Conservation (phyloP, 2,113 vertebrate genomes). For the Mobula birostris region DNA sequence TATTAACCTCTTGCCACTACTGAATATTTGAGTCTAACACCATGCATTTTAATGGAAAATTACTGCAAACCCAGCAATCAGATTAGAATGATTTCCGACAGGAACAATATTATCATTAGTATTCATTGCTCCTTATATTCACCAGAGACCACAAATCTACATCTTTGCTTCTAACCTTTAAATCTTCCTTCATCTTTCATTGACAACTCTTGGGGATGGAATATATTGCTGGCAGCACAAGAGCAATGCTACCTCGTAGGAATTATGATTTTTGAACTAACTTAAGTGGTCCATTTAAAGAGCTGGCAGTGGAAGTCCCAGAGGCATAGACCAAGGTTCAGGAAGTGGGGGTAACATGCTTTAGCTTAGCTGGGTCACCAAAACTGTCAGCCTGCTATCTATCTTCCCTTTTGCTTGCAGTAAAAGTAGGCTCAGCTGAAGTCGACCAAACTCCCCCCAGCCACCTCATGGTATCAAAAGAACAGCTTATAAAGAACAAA, state of each 20-base stretch:
- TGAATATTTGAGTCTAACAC: slow-evolving; percentile 9
- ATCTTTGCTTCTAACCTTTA: slow-evolving; percentile 28
- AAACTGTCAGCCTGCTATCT: neutral
- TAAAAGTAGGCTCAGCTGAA: neutral
- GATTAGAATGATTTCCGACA: slow-evolving; percentile 23
- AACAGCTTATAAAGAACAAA: neutral
- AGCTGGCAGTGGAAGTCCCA: neutral
- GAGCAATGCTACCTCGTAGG: neutral
- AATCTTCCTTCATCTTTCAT: slow-evolving; percentile 24
- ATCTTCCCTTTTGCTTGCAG: neutral
- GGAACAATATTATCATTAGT: slow-evolving; percentile 36
- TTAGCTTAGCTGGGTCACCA: neutral
- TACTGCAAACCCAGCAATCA: slow-evolving; percentile 23
- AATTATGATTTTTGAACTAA: slow-evolving; percentile 30
- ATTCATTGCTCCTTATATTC: slow-evolving; percentile 34
- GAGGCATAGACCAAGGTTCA: neutral
- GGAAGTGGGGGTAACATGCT: neutral
- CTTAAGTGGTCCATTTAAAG: neutral
- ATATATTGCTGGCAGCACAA: neutral
- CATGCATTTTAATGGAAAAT: slow-evolving; percentile 35
- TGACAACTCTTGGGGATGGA: slow-evolving; percentile 9
- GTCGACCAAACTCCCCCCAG: neutral
- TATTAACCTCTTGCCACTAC: slow-evolving; percentile 33
- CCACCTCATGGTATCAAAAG: neutral
- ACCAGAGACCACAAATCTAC: slow-evolving; percentile 25